A percentile compares a stretch with the other conserved stretches of the same genome.
Evolutionary conservation across 2,113 vertebrate species (phyloP).

Genomic region (Rhineura floridana): DNA sequence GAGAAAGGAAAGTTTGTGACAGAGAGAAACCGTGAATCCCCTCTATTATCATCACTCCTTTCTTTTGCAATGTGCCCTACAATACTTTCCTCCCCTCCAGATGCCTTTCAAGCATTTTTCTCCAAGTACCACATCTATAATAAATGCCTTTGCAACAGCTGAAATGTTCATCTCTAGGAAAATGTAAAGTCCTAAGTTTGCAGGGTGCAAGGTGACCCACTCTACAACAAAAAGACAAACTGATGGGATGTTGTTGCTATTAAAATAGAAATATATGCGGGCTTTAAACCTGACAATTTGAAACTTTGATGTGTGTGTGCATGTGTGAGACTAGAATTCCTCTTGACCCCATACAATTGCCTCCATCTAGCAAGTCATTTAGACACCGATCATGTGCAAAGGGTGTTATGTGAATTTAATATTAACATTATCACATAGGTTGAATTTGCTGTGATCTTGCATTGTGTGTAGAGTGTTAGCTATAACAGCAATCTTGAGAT

Average conservation of each 20-base stretch:
- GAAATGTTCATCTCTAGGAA: constrained; percentile 30
- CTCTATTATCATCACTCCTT: constrained; percentile 27
- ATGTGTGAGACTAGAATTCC: no score
- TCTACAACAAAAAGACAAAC: constrained; percentile 36
- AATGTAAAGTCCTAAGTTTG: constrained; percentile 42
- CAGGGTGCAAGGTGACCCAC: constrained; percentile 46
- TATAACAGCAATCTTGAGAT: background rate
- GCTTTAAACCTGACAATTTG: background rate
- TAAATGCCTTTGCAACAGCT: constrained; percentile 9
- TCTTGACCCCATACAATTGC: no score
- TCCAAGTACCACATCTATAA: background rate
- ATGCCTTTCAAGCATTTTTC: constrained; percentile 52
- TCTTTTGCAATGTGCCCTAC: constrained; percentile 17
- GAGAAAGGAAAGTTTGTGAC: constrained; percentile 60
- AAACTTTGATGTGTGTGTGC: no score
- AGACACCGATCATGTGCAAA: background rate
- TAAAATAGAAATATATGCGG: background rate
- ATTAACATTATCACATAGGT: background rate
- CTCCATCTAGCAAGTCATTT: background rate
- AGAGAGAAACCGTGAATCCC: constrained; percentile 57
- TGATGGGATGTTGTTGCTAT: background rate
- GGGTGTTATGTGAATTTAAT: background rate
- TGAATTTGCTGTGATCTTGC: background rate
- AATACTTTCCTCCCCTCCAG: constrained; percentile 45
- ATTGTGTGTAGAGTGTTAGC: background rate